Base-by-base conservation (phyloP, 2,888 invertebrate species). In the Andrena bucephala region DNA sequence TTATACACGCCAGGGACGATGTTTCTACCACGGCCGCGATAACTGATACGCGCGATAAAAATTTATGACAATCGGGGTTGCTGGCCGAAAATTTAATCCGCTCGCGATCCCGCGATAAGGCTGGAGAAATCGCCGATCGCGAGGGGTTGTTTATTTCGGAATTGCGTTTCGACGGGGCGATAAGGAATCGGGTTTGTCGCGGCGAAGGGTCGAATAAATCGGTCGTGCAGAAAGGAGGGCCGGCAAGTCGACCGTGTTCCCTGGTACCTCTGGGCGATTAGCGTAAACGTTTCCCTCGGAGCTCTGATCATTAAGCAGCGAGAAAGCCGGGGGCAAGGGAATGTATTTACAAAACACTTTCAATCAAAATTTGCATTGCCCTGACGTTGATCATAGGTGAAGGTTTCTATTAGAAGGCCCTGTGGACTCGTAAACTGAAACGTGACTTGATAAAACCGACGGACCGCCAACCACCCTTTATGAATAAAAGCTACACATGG, bases 201-300 rank as follows among this genome's bases (percentile, higher is more conserved):
- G 65, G 57, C 52, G 65, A 83, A 24, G 48, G 31, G 20, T n/a
- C 48, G 68, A 77, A 77, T 54, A 62, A 79, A 79, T 79, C 52
- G 31, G 20, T 27, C 62, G 31, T 48, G 63, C 10, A 63, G 2
- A 31, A 72, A 77, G 4, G 31, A 29, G 48, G 50, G 10, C 54
- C 8, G 27, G 27, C 69, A 24, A 68, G 16, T 36, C 31, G 2
- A 42, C 29, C 54, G 10, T 65, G 42, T 52, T 48, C 0, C 10
- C 31, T 24, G 16, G 29, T 31, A 31, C 59, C 42, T 62, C 7
- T 0, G 57, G 13, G 7, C 27, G 48, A 60, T 70, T 70, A 73
- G 36, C 27, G 20, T 63, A 70, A 65, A 79, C 59, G 13, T 72
- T 69, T 59, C 8, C 27, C 6, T 42, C 4, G 7, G 57, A 31